Conservation (phyloP, 2,797 vertebrate genomes). For the Fistularia commersonii region DNA sequence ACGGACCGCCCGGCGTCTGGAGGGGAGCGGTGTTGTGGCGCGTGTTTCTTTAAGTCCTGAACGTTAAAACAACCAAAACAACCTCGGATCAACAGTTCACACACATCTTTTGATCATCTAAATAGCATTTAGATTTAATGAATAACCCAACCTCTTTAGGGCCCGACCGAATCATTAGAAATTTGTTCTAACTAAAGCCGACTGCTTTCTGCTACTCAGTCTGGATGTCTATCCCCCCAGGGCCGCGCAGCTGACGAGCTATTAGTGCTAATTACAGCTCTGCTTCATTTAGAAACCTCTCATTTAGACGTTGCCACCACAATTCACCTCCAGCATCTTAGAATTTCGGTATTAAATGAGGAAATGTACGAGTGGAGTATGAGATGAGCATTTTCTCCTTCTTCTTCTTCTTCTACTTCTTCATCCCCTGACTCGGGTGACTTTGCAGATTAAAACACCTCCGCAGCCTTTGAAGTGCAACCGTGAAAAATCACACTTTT, state of each 20-base stretch:
- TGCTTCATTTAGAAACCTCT: constrained; percentile 70
- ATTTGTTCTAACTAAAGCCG: constrained; percentile 60
- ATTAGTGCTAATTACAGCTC: constrained; percentile 76
- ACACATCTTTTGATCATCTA: constrained; percentile 47
- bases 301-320: constrained; percentile 60
- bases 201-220: constrained; percentile 56
- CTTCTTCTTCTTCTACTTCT: constrained; percentile 4
- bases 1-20: constrained; percentile 19
- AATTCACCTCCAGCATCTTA: constrained; percentile 63
- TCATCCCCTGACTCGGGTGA: constrained; percentile 32
- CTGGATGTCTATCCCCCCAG: constrained; percentile 60
- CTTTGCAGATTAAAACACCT: constrained; percentile 59
- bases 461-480: constrained; percentile 47
- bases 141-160: constrained; percentile 51
- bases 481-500: constrained; percentile 37
- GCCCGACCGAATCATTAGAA: constrained; percentile 62
- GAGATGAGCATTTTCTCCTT: constrained; percentile 8
- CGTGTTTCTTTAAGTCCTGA: constrained; percentile 2
- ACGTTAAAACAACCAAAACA: constrained; percentile 22
- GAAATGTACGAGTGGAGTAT: constrained; percentile 28
- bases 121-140: constrained; percentile 57
- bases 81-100: constrained; percentile 34
- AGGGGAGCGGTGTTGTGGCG: neutral
- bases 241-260: constrained; percentile 66
- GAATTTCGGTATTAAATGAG: constrained; percentile 40